Evolutionary conservation across 2,113 vertebrate species (phyloP).

Genomic region (Brachypodius melanocephalos): DNA sequence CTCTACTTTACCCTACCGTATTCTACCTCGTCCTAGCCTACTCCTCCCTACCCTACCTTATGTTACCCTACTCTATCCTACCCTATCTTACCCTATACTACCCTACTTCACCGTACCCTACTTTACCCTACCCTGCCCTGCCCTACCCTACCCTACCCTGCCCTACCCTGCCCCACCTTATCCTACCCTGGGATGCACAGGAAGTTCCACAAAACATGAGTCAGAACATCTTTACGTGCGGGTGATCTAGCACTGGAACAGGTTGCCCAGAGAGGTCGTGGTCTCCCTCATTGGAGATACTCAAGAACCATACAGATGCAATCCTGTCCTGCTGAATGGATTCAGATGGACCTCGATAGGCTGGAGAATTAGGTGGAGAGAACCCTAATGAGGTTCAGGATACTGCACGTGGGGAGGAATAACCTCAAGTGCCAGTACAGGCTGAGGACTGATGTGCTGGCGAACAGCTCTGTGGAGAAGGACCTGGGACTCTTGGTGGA

Average conservation of each 20-base stretch:
- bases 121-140: too few species aligned
- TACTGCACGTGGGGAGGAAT: background rate
- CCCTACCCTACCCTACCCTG: too few species aligned
- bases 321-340: background rate
- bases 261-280: background rate
- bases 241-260: background rate
- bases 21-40: too few species aligned
- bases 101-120: too few species aligned
- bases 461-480: rapidly evolving
- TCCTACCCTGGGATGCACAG: too few species aligned
- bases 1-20: too few species aligned
- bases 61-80: too few species aligned
- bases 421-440: background rate
- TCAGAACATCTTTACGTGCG: rapidly evolving
- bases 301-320: background rate
- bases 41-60: too few species aligned
- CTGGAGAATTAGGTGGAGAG: background rate
- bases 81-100: too few species aligned
- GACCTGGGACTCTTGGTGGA: background rate
- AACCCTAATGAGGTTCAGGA: background rate
- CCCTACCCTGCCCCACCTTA: too few species aligned
- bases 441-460: too few species aligned
- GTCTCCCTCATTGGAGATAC: background rate
- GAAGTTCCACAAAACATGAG: background rate
- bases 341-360: background rate